These are phyloP conservation scores for Megaustenia siamemsis DNA, from an alignment of 2,888 invertebrate genomes.

Conservation along the genomic window DNA sequence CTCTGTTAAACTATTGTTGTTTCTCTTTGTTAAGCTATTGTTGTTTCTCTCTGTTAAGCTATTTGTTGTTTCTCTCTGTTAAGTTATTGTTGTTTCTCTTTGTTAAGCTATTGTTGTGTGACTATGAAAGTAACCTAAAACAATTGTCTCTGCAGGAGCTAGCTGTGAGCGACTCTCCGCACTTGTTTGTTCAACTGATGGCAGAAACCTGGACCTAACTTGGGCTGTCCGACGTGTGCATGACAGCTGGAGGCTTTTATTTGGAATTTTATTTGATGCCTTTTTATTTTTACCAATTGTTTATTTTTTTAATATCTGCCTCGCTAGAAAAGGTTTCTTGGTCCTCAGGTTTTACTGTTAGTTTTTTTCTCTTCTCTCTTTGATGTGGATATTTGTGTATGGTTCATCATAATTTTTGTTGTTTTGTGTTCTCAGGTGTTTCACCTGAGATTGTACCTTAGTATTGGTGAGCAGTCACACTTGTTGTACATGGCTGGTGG, in stretches of 20 bases:
- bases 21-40: too few species aligned
- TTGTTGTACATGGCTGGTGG: slow-evolving; percentile 18
- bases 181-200: not conserved
- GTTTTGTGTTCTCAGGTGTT: slow-evolving; percentile 45
- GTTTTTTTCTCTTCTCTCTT: slow-evolving; percentile 16
- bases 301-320: not conserved
- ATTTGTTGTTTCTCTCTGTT: too few species aligned
- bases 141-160: too few species aligned
- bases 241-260: not conserved
- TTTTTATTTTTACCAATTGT: not conserved
- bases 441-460: slow-evolving; percentile 21
- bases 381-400: slow-evolving; percentile 24
- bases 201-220: not conserved
- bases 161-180: not conserved
- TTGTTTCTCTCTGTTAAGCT: too few species aligned
- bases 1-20: too few species aligned
- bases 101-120: too few species aligned
- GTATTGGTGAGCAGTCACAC: slow-evolving; percentile 18
- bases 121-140: too few species aligned
- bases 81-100: too few species aligned
- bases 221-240: not conserved
- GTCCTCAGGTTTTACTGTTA: not conserved
- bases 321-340: not conserved
- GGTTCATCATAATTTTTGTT: not conserved
- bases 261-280: not conserved